Evolutionary conservation across 2,113 vertebrate species (phyloP).

Genomic region (Colaptes auratus): DNA sequence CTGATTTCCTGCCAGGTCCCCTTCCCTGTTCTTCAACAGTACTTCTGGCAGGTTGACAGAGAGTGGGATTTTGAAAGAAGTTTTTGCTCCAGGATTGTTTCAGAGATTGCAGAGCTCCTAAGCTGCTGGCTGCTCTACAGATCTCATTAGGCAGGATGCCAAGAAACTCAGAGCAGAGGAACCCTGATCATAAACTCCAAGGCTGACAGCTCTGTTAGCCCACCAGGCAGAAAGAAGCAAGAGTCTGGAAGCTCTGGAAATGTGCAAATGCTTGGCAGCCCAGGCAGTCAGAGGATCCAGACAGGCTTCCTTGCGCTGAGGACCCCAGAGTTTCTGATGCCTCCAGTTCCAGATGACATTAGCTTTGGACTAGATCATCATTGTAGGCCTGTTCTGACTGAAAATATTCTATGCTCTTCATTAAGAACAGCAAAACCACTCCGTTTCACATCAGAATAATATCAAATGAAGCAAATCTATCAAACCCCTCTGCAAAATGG

Average conservation of each 20-base stretch:
- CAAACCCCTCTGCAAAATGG: background rate
- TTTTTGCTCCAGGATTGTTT: conserved; percentile 53
- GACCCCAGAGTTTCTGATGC: background rate
- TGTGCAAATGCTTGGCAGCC: background rate
- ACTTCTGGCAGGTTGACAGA: conserved; percentile 56
- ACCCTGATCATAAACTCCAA: conserved; percentile 19
- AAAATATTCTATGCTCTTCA: background rate
- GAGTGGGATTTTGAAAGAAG: conserved; percentile 62
- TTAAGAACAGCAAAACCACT: background rate
- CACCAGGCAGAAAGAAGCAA: background rate
- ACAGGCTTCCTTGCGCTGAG: background rate
- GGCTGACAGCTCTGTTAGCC: conserved; percentile 23
- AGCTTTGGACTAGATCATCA: background rate
- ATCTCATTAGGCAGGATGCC: conserved; percentile 63
- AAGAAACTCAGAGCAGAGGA: conserved; percentile 36
- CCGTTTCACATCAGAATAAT: background rate
- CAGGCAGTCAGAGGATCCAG: background rate
- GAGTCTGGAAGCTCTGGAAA: conserved; percentile 23
- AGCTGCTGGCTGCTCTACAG: conserved; percentile 48
- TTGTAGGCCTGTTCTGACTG: background rate
- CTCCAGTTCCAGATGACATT: background rate
- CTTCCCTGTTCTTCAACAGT: conserved; percentile 37
- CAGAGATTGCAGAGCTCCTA: conserved; percentile 29
- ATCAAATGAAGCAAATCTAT: background rate
- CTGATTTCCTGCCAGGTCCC: conserved; percentile 42